Evolutionary conservation across 2,797 vertebrate species (phyloP), one percentile per base, ranked within the genome.

Genomic region (Coluber constrictor): DNA sequence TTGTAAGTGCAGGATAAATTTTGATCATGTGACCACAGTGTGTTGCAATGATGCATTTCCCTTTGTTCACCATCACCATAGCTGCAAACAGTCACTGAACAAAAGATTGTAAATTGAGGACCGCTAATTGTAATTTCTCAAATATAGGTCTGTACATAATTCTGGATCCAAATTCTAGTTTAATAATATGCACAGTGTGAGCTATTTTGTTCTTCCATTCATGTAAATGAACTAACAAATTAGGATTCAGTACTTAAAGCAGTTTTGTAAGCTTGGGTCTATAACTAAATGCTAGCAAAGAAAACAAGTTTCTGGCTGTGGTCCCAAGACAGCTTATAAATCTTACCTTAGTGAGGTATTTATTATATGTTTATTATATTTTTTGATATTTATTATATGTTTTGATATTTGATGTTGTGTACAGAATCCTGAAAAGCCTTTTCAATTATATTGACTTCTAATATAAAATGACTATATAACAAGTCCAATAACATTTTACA

Each of bases 401-500:
- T 54, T 16, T 37, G 20, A 83, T 83, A 25, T 83, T 83, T 83
- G 37, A 83, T 3, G 10, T 83, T 83, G 9, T 83, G 10, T 47
- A 83, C 4, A 83, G 74, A 83, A 47, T 83, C 74, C 37, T 83
- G 37, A 87, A n/a, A 87, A 54, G 29, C 13, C 55, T 54, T n/a
- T 54, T 87, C 27, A 87, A 10, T 51, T 51, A 29, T 83, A 61
- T 55, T 37, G 70, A 12, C n/a, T 92, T 86, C 23, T 94, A 15
- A 92, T 11, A 91, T 56, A 96, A 95, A 88, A 37, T 92, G 0
- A 94, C 90, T 18, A 70, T 51, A n/a, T 93, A 15, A 0, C 9
- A 89, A 70, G 23, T 93, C 27, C 29, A 90, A 90, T 86, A 93
- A 70, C 90, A 29, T 91, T 61, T n/a, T 0, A 13, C 37, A 54